phyloP scores from a whole-genome alignment of 1,140 invertebrate species.

The Lepidurus arcticus region DNA sequence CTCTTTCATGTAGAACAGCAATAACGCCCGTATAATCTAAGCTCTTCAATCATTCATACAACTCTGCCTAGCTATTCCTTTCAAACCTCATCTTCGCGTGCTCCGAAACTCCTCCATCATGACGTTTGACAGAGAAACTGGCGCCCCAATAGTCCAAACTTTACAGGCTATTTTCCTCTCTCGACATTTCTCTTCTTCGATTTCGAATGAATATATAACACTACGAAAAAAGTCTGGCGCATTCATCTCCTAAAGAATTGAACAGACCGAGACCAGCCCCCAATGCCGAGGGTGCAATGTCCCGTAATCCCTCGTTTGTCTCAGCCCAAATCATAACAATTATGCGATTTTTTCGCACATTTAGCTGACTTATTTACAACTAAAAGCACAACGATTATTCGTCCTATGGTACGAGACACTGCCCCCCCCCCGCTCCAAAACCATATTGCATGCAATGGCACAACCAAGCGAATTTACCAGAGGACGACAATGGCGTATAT shows the following conservation, averaged over 20 bases:
- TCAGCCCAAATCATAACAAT: too few species aligned
- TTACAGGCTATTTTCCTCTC: background rate
- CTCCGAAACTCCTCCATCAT: background rate
- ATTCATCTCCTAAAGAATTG: too few species aligned
- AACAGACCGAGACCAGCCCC: too few species aligned
- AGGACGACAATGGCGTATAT: background rate
- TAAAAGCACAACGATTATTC: too few species aligned
- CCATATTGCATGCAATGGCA: background rate
- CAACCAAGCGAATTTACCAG: background rate
- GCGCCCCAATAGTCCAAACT: background rate
- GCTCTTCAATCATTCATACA: conserved; percentile 3
- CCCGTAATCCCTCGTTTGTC: too few species aligned
- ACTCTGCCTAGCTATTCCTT: background rate
- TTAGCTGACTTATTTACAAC: too few species aligned
- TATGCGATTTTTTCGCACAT: too few species aligned
- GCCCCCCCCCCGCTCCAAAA: background rate
- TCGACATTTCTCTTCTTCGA: background rate
- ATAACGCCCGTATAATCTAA: background rate
- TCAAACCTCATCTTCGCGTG: background rate
- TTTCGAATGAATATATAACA: background rate
- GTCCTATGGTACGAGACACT: background rate
- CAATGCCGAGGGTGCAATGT: too few species aligned
- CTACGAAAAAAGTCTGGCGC: too few species aligned
- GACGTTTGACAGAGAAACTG: background rate
- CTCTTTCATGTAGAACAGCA: background rate